Conservation (phyloP, 92 coral and sea anemone species). For the Porites divaricata region DNA sequence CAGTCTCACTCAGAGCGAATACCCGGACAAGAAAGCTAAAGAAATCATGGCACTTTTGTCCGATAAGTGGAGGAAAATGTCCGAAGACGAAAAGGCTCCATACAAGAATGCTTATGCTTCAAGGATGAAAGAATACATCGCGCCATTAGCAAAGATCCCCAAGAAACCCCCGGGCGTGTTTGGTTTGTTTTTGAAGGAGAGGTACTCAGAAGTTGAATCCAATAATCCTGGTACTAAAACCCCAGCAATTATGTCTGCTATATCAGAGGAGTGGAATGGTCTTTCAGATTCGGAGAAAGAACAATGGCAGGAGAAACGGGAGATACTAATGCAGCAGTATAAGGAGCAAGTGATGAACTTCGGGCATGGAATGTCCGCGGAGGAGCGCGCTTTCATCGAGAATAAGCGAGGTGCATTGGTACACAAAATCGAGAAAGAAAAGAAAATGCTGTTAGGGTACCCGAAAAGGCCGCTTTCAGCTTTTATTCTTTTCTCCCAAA, state of each 20-base stretch:
- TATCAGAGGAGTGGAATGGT: conserved; percentile 55
- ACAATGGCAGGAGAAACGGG: conserved; percentile 52
- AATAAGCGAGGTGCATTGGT: conserved; percentile 53
- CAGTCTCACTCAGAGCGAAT: conserved; percentile 9
- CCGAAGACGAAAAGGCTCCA: conserved; percentile 55
- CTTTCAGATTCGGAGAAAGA: conserved; percentile 51
- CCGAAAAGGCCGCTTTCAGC: conserved; percentile 72
- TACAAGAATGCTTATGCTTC: conserved; percentile 45
- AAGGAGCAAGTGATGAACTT: conserved; percentile 53
- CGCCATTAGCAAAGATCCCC: conserved; percentile 70
- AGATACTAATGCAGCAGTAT: conserved; percentile 45
- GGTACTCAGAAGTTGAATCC: conserved; percentile 19
- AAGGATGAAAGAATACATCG: conserved; percentile 62
- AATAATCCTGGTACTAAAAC: conserved; percentile 12
- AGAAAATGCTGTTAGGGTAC: conserved; percentile 49
- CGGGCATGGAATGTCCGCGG: conserved; percentile 52
- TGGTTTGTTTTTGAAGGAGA: conserved; percentile 75
- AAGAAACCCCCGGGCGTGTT: conserved; percentile 77
- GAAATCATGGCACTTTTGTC: conserved; percentile 50
- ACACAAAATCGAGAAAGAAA: conserved; percentile 62
- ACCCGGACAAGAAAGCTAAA: conserved; percentile 28
- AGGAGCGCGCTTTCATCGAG: conserved; percentile 55
- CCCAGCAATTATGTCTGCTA: conserved; percentile 35
- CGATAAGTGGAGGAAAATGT: conserved; percentile 47
- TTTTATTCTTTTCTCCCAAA: conserved; percentile 63